phyloP scores from a whole-genome alignment of 1,140 invertebrate species.

The Atta texana region DNA sequence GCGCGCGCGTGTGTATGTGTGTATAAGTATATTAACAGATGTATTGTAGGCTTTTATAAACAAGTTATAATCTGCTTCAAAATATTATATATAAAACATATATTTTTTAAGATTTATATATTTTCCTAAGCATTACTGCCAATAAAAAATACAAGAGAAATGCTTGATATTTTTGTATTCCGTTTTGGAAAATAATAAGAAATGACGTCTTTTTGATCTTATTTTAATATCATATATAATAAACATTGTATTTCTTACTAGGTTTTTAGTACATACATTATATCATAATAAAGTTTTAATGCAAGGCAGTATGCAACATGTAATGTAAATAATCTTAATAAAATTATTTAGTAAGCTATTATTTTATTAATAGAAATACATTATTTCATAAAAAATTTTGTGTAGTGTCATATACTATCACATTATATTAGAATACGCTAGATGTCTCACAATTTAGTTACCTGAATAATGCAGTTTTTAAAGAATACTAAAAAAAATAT shows the following conservation, averaged over 20 bases:
- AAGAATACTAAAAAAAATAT: conserved; percentile 13
- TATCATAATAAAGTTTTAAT: conserved; percentile 17
- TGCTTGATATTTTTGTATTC: conserved; percentile 76
- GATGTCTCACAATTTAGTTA: conserved; percentile 22
- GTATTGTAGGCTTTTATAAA: conserved; percentile 10
- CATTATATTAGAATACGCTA: background rate
- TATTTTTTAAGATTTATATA: conserved; percentile 76
- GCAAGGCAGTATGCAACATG: conserved; percentile 42
- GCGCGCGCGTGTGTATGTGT: background rate
- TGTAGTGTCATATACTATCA: background rate
- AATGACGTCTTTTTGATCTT: conserved; percentile 52
- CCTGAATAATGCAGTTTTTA: conserved; percentile 13
- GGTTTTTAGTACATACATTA: conserved; percentile 6
- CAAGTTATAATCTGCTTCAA: conserved; percentile 30
- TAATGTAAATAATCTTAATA: conserved; percentile 31
- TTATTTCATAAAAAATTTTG: conserved; percentile 39
- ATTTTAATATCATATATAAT: conserved; percentile 53
- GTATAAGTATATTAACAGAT: conserved; percentile 36
- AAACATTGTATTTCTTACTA: conserved; percentile 32
- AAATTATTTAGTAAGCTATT: conserved; percentile 22
- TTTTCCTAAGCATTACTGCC: conserved; percentile 76
- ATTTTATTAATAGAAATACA: conserved; percentile 10
- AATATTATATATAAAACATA: conserved; percentile 43
- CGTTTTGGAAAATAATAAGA: conserved; percentile 65
- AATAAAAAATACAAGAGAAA: conserved; percentile 62